A percentile compares a stretch with the other conserved stretches of the same genome.
These are phyloP conservation scores for Orthonyx spaldingii DNA, from an alignment of 2,113 vertebrate genomes.

Conservation along the genomic window DNA sequence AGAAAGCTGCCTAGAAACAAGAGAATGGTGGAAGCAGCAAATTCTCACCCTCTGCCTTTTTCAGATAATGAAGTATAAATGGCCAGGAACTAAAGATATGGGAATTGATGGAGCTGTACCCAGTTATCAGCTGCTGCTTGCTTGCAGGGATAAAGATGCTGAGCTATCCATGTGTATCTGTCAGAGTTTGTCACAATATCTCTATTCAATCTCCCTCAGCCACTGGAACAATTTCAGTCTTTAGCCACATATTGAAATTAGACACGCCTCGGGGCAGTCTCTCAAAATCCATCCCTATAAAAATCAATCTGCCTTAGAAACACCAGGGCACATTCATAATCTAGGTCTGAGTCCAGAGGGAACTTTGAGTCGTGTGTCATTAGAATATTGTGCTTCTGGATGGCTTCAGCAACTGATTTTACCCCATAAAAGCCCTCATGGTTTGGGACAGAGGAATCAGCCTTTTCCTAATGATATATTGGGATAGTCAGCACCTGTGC, in stretches of 20 bases:
- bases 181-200: background rate
- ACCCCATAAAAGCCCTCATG: background rate
- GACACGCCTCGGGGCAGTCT: background rate
- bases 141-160: background rate
- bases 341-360: background rate
- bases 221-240: background rate
- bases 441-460: background rate
- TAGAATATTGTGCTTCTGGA: background rate
- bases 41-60: background rate
- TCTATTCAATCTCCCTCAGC: background rate
- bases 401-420: background rate
- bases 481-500: background rate
- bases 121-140: background rate
- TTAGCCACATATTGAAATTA: background rate
- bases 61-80: background rate
- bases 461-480: background rate
- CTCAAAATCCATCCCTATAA: background rate
- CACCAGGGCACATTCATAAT: background rate
- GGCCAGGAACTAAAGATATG: background rate
- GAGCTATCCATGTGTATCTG: background rate
- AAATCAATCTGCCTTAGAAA: slow-evolving; percentile 8
- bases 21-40: background rate
- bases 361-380: background rate
- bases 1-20: background rate
- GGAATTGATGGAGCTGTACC: background rate